Conservation (phyloP, 2,888 invertebrate species). For the Parnassius orleans region DNA sequence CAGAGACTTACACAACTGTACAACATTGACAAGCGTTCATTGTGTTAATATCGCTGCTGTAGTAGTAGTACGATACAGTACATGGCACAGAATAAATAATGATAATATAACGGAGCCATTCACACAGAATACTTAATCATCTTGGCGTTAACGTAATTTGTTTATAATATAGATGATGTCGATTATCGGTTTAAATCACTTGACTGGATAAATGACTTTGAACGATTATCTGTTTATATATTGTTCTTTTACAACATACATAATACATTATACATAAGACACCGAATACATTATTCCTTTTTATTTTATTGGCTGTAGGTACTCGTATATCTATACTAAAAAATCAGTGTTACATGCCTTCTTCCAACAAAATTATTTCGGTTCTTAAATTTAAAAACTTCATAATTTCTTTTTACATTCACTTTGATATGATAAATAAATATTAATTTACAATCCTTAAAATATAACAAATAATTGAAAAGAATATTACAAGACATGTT, state of each 20-base stretch:
- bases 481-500: too few species aligned
- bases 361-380: too few species aligned
- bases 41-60: conserved; percentile 6
- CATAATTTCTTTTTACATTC: too few species aligned
- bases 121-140: conserved; percentile 20
- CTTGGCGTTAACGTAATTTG: conserved; percentile 24
- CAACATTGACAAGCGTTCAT: conserved; percentile 4
- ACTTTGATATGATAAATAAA: too few species aligned
- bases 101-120: conserved; percentile 2
- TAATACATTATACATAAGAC: neutral
- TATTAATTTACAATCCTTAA: too few species aligned
- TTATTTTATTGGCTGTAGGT: too few species aligned
- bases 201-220: conserved; percentile 14
- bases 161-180: conserved; percentile 23
- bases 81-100: conserved; percentile 11
- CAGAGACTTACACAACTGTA: neutral
- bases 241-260: conserved; percentile 1
- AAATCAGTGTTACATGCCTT: too few species aligned
- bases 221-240: conserved; percentile 8
- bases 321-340: too few species aligned
- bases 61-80: neutral
- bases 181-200: conserved; percentile 25
- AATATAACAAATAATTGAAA: too few species aligned
- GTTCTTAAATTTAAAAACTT: too few species aligned
- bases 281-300: too few species aligned